These are phyloP conservation scores for Cacatua alba DNA, from an alignment of 2,113 vertebrate genomes.

Conservation along the genomic window DNA sequence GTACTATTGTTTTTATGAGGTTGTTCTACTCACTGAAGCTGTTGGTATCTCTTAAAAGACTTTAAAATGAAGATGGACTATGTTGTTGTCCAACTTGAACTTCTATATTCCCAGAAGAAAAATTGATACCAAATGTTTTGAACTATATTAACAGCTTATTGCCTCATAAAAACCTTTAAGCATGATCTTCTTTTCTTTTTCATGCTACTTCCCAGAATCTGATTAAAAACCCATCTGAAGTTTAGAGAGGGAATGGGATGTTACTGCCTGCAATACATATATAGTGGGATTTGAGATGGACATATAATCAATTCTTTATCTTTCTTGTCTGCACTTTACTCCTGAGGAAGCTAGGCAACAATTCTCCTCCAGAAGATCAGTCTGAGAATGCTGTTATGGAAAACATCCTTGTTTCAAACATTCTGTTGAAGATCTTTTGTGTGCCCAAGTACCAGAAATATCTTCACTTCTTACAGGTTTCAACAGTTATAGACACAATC, in stretches of 20 bases:
- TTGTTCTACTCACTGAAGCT: neutral
- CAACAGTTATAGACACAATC: neutral
- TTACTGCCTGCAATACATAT: neutral
- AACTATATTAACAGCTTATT: neutral
- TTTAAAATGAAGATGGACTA: neutral
- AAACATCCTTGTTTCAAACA: neutral
- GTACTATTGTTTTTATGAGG: neutral
- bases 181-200: neutral
- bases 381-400: neutral
- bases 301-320: neutral
- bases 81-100: neutral
- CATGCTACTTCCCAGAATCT: neutral
- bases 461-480: neutral
- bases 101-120: neutral
- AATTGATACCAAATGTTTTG: neutral
- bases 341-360: neutral
- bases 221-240: neutral
- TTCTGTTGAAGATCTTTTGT: neutral
- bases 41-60: neutral
- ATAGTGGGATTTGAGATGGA: neutral
- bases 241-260: neutral
- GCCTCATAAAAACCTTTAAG: neutral
- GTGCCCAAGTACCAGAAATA: neutral
- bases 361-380: neutral
- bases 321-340: neutral